These are phyloP conservation scores for Pelodytes ibericus DNA, from an alignment of 2,797 vertebrate genomes.

Conservation along the genomic window DNA sequence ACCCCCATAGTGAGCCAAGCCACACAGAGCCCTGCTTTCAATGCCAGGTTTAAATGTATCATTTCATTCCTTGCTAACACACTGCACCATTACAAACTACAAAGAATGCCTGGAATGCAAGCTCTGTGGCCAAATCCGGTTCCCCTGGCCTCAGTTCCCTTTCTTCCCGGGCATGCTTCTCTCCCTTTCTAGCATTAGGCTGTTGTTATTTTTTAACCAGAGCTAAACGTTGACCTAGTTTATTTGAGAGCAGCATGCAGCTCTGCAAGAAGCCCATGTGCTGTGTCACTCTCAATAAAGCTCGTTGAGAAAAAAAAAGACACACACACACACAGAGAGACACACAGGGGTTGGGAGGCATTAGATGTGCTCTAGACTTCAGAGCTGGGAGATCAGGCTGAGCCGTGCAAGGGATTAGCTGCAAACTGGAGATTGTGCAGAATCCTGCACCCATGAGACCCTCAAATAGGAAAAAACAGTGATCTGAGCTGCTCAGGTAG, in stretches of 20 bases:
- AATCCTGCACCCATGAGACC: not conserved
- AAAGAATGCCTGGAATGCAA: not conserved
- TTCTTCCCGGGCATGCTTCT: not conserved
- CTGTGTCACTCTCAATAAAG: slow-evolving; percentile 36
- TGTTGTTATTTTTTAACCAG: slow-evolving; percentile 21
- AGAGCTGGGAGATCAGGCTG: not conserved
- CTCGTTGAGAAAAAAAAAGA: slow-evolving; percentile 23
- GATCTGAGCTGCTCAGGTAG: too few relatives aligned
- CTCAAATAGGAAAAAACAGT: not conserved
- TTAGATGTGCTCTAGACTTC: slow-evolving; percentile 13
- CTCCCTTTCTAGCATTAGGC: not conserved
- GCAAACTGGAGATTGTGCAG: not conserved
- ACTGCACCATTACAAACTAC: not conserved
- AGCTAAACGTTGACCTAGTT: slow-evolving; percentile 47
- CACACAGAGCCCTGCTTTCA: too few relatives aligned
- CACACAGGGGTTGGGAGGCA: slow-evolving; percentile 2
- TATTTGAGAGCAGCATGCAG: not conserved
- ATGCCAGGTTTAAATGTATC: too few relatives aligned
- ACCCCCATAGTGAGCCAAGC: too few relatives aligned
- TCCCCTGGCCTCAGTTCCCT: not conserved
- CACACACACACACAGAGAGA: not conserved
- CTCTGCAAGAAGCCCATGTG: not conserved
- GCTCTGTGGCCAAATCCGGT: too few relatives aligned
- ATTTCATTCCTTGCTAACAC: too few relatives aligned
- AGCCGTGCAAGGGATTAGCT: not conserved